Evolutionary conservation across 2,888 invertebrate species (phyloP).

Genomic region (Esperia sulphurella): DNA sequence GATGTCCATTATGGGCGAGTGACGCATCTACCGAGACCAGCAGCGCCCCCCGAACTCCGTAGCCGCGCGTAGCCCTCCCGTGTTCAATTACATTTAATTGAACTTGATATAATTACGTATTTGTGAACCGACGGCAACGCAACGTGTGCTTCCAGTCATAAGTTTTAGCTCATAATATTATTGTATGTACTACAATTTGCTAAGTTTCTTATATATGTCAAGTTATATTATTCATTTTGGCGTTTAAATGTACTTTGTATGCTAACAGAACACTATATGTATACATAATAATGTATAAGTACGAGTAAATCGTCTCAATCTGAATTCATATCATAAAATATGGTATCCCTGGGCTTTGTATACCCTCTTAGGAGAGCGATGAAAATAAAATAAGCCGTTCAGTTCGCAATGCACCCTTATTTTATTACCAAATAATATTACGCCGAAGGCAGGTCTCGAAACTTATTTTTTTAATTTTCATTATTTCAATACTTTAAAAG

Average conservation of each 20-base stretch:
- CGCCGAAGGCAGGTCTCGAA: neutral
- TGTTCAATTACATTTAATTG: constrained; percentile 74
- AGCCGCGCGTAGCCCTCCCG: constrained; percentile 44
- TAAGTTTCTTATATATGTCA: neutral
- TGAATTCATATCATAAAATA: neutral
- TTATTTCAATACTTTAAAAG: neutral
- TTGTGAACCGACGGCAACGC: constrained; percentile 41
- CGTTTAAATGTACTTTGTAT: no score
- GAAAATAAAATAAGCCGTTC: neutral
- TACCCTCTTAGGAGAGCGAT: neutral
- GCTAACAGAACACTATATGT: neutral
- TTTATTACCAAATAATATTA: neutral
- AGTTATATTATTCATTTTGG: no score
- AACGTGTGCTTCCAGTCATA: constrained; percentile 16
- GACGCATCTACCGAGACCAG: constrained; percentile 39
- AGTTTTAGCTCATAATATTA: constrained; percentile 2
- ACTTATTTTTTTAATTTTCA: no score
- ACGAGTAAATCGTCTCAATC: neutral
- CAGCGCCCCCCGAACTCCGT: constrained; percentile 17
- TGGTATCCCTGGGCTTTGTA: neutral
- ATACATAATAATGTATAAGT: neutral
- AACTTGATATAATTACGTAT: constrained; percentile 70
- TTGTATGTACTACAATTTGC: neutral
- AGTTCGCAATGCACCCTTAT: neutral
- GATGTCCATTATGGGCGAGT: constrained; percentile 26